These are phyloP conservation scores for Mionectes olivaceus DNA, from an alignment of 2,797 vertebrate species.

Conservation along the genomic window DNA sequence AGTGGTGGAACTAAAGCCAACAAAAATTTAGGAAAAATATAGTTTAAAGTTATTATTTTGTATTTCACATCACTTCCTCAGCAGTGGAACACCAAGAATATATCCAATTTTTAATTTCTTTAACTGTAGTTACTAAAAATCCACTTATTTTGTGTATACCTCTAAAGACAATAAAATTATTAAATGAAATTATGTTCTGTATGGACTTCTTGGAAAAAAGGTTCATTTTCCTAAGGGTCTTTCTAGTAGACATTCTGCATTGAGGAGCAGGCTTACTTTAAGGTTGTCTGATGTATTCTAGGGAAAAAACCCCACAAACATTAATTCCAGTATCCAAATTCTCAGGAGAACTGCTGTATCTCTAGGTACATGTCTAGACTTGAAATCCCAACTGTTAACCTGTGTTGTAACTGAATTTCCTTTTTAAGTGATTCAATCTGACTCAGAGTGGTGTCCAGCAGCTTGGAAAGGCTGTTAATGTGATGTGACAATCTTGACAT, in stretches of 20 bases:
- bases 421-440: background rate
- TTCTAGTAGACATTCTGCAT: background rate
- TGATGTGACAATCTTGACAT: slow-evolving; percentile 6
- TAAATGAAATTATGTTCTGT: background rate
- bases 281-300: background rate
- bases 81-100: background rate
- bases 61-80: background rate
- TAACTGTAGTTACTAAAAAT: background rate
- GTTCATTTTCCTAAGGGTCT: background rate
- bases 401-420: background rate
- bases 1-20: background rate
- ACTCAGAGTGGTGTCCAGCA: background rate
- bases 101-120: background rate
- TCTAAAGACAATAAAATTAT: background rate
- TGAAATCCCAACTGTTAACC: background rate
- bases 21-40: background rate
- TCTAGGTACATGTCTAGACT: background rate
- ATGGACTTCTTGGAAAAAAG: background rate
- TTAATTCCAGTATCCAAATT: background rate
- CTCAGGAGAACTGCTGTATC: background rate
- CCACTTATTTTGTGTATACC: background rate
- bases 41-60: background rate
- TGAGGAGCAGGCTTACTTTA: background rate
- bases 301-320: background rate
- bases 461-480: background rate